Evolutionary conservation across 2,888 invertebrate genomes (phyloP).

Genomic region (Rotaria socialis): DNA sequence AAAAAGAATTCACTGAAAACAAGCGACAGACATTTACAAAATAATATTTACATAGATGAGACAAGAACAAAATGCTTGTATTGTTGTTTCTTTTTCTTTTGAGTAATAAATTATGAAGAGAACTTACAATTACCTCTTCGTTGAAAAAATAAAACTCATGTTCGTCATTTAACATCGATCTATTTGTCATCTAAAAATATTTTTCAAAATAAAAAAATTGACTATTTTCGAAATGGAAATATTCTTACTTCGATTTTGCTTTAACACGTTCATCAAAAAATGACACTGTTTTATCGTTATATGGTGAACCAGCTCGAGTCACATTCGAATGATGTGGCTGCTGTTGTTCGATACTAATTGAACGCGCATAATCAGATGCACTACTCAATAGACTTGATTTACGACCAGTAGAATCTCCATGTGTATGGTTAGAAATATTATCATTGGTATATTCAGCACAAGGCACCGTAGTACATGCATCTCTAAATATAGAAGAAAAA

Average conservation of each 20-base stretch:
- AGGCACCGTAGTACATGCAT: slow-evolving; percentile 13
- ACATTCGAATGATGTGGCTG: neutral
- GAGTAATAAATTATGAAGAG: neutral
- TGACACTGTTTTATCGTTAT: slow-evolving; percentile 6
- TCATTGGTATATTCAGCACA: neutral
- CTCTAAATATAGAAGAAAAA: neutral
- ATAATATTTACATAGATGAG: neutral
- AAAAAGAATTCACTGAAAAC: slow-evolving; percentile 3
- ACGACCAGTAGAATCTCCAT: neutral
- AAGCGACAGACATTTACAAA: neutral
- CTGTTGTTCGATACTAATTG: slow-evolving; percentile 17
- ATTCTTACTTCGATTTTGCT: neutral
- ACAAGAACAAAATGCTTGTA: neutral
- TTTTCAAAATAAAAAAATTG: no score
- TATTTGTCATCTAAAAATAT: neutral
- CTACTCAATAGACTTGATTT: slow-evolving; percentile 18
- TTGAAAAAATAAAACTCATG: neutral
- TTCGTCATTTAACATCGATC: neutral
- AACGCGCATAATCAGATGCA: slow-evolving; percentile 26
- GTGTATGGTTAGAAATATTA: neutral
- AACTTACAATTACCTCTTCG: neutral
- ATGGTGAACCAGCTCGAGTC: slow-evolving; percentile 15
- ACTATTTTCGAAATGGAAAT: no score
- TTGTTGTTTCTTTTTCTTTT: neutral
- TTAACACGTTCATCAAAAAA: slow-evolving; percentile 16